Evolutionary conservation across 2,888 invertebrate genomes (phyloP), one percentile per base, ranked within the genome.

Genomic region (Cantharis nigra): DNA sequence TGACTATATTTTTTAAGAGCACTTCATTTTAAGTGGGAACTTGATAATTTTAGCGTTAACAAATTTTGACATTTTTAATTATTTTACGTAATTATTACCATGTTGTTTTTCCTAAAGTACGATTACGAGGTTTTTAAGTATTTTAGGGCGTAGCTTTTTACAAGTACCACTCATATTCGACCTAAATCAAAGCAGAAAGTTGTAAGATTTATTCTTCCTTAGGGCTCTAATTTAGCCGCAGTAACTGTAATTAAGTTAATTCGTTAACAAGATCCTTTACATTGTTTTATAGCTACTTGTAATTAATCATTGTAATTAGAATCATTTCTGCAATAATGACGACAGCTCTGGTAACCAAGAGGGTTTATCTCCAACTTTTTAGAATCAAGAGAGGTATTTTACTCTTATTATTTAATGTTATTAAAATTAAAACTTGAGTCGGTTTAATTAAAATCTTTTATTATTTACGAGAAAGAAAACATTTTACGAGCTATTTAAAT

Each of bases 301-400:
- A 82, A 83, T 83, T 83, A 82, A 83, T 83, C 81, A 82, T 82
- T 79, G 80, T 81, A 83, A 83, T 82, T 82, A 83, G 82, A 77
- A 82, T 82, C 78, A 81, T 83, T 78, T 78, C 28, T 74, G 75
- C 28, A 69, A 71, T 76, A 76, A 79, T 75, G 80, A 72, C 76
- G 79, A 78, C 74, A 76, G 79, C 20, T 63, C 63, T 16, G 63
- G 64, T 63, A 20, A 69, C 30, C 67, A 33, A 30, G 30, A 26
- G 23, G 33, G 49, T 64, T 28, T 70, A 76, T 76, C 64, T 26
- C 72, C 16, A 72, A 65, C 30, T 73, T 70, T 72, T 69, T 63
- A 64, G 63, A 33, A 30, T 20, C n/a, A n/a, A 69, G 26, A 20
- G 18, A 62, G 49, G 49, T 49, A 49, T 49, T 49, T 30, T 28